phyloP scores from a whole-genome alignment of 2,797 vertebrate species.

The Dromococcyx pavoninus region DNA sequence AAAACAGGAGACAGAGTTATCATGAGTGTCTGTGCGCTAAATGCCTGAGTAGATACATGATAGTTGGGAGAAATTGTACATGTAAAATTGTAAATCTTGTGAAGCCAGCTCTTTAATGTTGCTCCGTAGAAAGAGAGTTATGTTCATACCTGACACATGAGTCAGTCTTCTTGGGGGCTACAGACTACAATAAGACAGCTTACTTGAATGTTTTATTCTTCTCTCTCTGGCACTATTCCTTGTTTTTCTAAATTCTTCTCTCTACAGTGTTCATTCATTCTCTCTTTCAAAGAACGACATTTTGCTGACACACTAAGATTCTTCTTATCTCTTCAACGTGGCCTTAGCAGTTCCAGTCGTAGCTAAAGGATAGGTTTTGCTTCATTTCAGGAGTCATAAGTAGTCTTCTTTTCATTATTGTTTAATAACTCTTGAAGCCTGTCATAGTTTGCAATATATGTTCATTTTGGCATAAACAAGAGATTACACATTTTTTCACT shows the following conservation, averaged over 20 bases:
- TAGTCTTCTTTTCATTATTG: neutral
- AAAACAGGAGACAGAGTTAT: neutral
- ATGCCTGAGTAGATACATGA: neutral
- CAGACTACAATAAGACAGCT: neutral
- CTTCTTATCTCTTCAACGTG: neutral
- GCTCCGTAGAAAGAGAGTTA: neutral
- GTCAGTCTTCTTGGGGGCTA: neutral
- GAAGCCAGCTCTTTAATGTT: neutral
- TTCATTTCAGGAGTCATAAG: neutral
- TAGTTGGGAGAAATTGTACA: neutral
- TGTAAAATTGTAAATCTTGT: neutral
- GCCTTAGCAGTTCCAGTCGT: neutral
- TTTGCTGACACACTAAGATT: neutral
- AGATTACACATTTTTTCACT: neutral
- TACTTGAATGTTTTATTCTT: neutral
- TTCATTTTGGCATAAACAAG: neutral
- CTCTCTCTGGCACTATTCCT: neutral
- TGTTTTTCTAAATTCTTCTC: neutral
- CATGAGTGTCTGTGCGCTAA: neutral
- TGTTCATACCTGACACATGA: neutral
- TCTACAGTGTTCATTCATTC: neutral
- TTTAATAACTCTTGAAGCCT: neutral
- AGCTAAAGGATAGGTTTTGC: neutral
- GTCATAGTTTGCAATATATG: neutral
- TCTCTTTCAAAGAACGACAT: neutral